Evolutionary conservation across 2,888 invertebrate species (phyloP).

Genomic region (Tholera decimalis): DNA sequence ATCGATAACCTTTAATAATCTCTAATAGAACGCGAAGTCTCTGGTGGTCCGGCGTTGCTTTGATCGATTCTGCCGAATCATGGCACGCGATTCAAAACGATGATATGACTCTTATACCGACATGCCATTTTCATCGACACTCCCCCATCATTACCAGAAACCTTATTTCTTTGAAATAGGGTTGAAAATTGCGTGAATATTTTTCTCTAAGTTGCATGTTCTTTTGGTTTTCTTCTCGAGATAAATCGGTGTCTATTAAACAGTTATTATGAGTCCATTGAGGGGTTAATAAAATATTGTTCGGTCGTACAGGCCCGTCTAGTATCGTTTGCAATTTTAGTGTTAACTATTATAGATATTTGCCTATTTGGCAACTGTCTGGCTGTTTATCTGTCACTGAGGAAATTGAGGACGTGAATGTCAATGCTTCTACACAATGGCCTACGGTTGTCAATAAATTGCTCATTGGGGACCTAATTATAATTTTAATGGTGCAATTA

Average conservation of each 20-base stretch:
- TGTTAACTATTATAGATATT: slow-evolving; percentile 50
- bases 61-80: slow-evolving; percentile 89
- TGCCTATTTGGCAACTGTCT: slow-evolving; percentile 57
- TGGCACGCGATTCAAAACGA: slow-evolving; percentile 90
- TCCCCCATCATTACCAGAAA: slow-evolving; percentile 47
- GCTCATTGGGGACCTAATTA: slow-evolving; percentile 46
- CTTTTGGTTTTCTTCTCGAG: slow-evolving; percentile 68
- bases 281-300: slow-evolving; percentile 89
- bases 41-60: slow-evolving; percentile 88
- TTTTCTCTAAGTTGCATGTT: slow-evolving; percentile 16
- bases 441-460: slow-evolving; percentile 18
- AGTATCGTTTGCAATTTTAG: slow-evolving; percentile 71
- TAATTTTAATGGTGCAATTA: slow-evolving; percentile 40
- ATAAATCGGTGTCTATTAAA: slow-evolving; percentile 90
- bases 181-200: slow-evolving; percentile 42
- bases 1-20: slow-evolving; percentile 68
- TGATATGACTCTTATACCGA: slow-evolving; percentile 87
- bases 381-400: slow-evolving; percentile 52
- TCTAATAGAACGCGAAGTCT: slow-evolving; percentile 74
- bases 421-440: slow-evolving; percentile 46
- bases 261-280: slow-evolving; percentile 87
- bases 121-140: slow-evolving; percentile 44
- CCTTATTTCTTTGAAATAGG: slow-evolving; percentile 42
- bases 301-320: slow-evolving; percentile 69
- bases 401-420: slow-evolving; percentile 47